Base-by-base conservation (phyloP, 2,113 vertebrate species). In the Vireo altiloquus region DNA sequence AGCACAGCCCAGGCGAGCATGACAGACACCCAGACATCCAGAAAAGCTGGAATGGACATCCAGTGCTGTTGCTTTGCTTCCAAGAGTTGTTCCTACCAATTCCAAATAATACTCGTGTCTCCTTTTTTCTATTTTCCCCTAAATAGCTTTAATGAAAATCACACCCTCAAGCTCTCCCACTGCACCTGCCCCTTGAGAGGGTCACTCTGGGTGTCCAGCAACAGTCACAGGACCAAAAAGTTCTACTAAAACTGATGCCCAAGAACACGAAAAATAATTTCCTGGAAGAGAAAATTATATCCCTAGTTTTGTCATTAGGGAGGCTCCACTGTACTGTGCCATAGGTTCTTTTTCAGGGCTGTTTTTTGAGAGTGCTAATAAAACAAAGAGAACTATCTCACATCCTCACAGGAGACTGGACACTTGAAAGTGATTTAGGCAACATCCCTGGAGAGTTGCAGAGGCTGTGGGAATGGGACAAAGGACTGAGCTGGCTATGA, bases 1-100 rank as follows among this genome's bases (percentile, higher is more conserved):
- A 17, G n/a, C 1, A 1, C 0, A 0, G n/a, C 4, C 39, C 52
- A 5, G 47, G 17, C 0, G 0, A 39, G 35, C 17, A 2, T 2
- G 5, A 28, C 1, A 2, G 22, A 30, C 7, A 4, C 37, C 28
- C 0, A 0, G 46, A n/a, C n/a, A n/a, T n/a, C n/a, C n/a, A 44
- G 25, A 66, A 89, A 28, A 83, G 59, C 30, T 46, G 28, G 33
- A 52, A 52, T 16, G 37, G 53, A 53, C 31, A 42, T 33, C 27
- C 50, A 22, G 31, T 10, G 1, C 8, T 60, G 28, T 24, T 17
- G 12, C 33, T 89, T 83, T 49, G 16, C 42, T 31, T 65, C 10
- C 10, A 3, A 64, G 33, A 69, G 23, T 11, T 65, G n/a, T 30
- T 91, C 70, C 71, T 40, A 66, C 33, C 23, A 23, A 42, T 71